Conservation (phyloP, 2,888 invertebrate genomes). For the Synergus umbraculus region DNA sequence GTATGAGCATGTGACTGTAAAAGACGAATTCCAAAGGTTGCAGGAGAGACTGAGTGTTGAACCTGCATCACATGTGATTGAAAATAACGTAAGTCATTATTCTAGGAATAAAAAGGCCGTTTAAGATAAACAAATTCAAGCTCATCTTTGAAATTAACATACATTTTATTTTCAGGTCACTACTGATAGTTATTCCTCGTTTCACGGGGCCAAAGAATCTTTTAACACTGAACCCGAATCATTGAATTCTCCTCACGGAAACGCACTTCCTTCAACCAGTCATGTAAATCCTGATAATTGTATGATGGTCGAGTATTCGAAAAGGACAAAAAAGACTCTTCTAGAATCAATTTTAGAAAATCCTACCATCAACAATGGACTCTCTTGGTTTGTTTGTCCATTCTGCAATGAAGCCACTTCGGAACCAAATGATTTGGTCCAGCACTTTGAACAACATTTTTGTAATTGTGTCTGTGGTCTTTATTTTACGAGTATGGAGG, state of each 20-base stretch:
- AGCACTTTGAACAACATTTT: constrained; percentile 73
- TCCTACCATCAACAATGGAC: constrained; percentile 71
- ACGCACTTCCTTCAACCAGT: constrained; percentile 67
- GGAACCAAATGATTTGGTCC: constrained; percentile 66
- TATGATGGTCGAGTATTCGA: constrained; percentile 71
- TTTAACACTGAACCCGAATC: constrained; percentile 59
- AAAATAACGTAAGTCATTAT: constrained; percentile 61
- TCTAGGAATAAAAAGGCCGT: not conserved
- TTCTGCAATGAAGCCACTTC: constrained; percentile 73
- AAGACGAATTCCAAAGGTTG: constrained; percentile 66
- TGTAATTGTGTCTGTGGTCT: constrained; percentile 75
- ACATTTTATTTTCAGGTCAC: constrained; percentile 56
- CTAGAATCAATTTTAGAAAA: constrained; percentile 68
- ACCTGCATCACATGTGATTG: constrained; percentile 59
- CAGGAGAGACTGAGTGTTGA: constrained; percentile 64
- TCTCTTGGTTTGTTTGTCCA: constrained; percentile 74
- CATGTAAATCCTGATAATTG: constrained; percentile 61
- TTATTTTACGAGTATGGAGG: constrained; percentile 77
- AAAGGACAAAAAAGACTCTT: constrained; percentile 66
- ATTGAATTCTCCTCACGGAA: constrained; percentile 60
- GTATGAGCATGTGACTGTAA: constrained; percentile 65
- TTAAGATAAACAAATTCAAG: not conserved
- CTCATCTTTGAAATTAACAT: not conserved
- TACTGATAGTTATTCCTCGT: constrained; percentile 59
- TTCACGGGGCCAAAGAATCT: constrained; percentile 48